Conservation (phyloP, 53 echinoderm and acorn worm species). For the Paracentrotus lividus region DNA sequence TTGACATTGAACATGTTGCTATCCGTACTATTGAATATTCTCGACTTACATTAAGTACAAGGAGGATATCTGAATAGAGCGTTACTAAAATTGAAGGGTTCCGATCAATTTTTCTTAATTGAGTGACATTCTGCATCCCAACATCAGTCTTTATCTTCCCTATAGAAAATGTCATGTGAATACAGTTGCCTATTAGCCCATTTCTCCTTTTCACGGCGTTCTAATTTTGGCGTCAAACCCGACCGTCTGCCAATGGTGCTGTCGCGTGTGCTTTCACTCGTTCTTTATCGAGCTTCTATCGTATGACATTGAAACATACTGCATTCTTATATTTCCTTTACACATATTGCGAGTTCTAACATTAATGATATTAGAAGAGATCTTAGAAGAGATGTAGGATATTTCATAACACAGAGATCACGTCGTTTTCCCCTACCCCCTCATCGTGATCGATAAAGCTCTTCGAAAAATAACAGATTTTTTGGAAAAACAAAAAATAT, state of each 20-base stretch:
- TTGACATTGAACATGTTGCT: too few species aligned
- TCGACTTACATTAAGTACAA: too few species aligned
- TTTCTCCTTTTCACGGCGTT: background rate
- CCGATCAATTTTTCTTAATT: background rate
- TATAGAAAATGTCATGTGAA: constrained; percentile 10
- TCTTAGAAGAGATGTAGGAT: too few species aligned
- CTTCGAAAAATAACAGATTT: too few species aligned
- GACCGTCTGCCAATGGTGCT: background rate
- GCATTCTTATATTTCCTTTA: background rate
- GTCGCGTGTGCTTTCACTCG: background rate
- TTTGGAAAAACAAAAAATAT: too few species aligned
- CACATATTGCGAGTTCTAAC: background rate
- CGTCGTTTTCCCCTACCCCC: too few species aligned
- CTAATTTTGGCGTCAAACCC: constrained; percentile 11
- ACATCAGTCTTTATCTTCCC: background rate
- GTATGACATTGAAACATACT: background rate
- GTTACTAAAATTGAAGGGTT: background rate
- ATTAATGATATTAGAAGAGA: background rate
- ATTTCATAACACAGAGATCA: too few species aligned
- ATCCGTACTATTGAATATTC: too few species aligned
- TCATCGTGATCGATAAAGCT: too few species aligned
- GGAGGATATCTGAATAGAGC: background rate
- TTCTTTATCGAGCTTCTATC: background rate
- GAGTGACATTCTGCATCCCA: background rate
- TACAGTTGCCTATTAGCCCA: constrained; percentile 24